Base-by-base conservation (phyloP, 2,113 vertebrate genomes). In the Calypte anna region DNA sequence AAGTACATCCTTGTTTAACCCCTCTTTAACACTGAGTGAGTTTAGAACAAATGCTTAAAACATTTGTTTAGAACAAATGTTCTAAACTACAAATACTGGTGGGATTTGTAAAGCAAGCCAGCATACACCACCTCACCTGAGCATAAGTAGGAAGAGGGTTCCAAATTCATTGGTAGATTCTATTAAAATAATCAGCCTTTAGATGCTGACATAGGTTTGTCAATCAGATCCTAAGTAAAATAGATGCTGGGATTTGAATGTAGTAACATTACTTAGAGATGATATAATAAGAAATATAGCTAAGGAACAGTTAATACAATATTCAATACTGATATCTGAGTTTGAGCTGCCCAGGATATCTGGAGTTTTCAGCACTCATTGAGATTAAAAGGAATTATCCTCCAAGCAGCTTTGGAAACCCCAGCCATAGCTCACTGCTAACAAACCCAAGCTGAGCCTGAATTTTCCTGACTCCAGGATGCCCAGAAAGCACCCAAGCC, bases 381-480 rank as follows among this genome's bases (percentile, higher is more conserved):
- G 38, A 55, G 44, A 78, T 69, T 16, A 59, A 74, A 58, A 77
- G 76, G 50, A 64, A 55, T 77, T 46, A 21, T 58, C 51, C 53
- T 73, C 48, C 79, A 14, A 90, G 53, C 33, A 36, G 58, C 63
- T 67, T 12, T 53, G 63, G 44, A n/a, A 57, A 44, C 12, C 40
- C 22, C 1, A 10, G 62, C 58, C 36, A 6, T 2, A 17, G 70
- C 3, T 57, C 53, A 16, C 7, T 14, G 64, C 59, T 30, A 72
- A 21, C 27, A 30, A 23, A 28, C 10, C 16, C 10, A 72, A 50
- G 4, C 38, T 3, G 30, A 62, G 40, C 20, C 2, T 3, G 33
- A 44, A 2, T 53, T n/a, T 9, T 3, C 75, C 74, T 7, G 58
- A 5, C 64, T 33, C 13, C 64, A 4, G 10, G 8, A 1, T 0